phyloP scores from a whole-genome alignment of 2,888 invertebrate species.

The Lasioglossum pauxillum region DNA sequence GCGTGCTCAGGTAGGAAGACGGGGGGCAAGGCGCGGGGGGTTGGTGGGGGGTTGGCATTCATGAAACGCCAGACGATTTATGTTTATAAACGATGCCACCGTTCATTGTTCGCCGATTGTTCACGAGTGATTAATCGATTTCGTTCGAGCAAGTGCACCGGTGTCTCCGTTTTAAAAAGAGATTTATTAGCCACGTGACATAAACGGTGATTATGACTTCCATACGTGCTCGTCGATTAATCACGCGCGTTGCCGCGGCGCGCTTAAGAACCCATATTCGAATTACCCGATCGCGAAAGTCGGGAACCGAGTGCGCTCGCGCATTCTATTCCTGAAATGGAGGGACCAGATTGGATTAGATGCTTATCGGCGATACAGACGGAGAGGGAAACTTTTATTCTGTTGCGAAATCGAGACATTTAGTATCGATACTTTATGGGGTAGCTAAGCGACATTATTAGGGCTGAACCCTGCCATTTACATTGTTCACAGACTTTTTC shows the following conservation, averaged over 20 bases:
- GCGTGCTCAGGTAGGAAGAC: neutral
- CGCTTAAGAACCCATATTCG: slow-evolving; percentile 44
- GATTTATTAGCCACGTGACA: slow-evolving; percentile 64
- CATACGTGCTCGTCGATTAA: slow-evolving; percentile 62
- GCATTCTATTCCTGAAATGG: slow-evolving; percentile 29
- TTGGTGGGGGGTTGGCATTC: slow-evolving; percentile 21
- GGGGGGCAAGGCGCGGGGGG: neutral
- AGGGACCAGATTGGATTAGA: slow-evolving; percentile 18
- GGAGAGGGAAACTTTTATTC: slow-evolving; percentile 2
- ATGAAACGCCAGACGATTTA: slow-evolving; percentile 55
- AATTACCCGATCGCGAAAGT: slow-evolving; percentile 56
- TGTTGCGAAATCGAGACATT: neutral
- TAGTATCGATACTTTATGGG: slow-evolving; percentile 5
- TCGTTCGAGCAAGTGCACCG: slow-evolving; percentile 53
- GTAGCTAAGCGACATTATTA: neutral
- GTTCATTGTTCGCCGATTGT: slow-evolving; percentile 61
- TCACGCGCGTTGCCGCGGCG: slow-evolving; percentile 43
- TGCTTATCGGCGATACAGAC: slow-evolving; percentile 27
- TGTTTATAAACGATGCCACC: slow-evolving; percentile 65
- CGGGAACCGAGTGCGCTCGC: slow-evolving; percentile 3
- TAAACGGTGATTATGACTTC: slow-evolving; percentile 65
- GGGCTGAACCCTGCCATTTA: neutral
- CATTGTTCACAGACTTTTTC: neutral
- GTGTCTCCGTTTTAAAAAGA: slow-evolving; percentile 67
- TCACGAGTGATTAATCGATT: slow-evolving; percentile 61